phyloP scores from a whole-genome alignment of 2,113 vertebrate genomes.

The Megalops atlanticus region DNA sequence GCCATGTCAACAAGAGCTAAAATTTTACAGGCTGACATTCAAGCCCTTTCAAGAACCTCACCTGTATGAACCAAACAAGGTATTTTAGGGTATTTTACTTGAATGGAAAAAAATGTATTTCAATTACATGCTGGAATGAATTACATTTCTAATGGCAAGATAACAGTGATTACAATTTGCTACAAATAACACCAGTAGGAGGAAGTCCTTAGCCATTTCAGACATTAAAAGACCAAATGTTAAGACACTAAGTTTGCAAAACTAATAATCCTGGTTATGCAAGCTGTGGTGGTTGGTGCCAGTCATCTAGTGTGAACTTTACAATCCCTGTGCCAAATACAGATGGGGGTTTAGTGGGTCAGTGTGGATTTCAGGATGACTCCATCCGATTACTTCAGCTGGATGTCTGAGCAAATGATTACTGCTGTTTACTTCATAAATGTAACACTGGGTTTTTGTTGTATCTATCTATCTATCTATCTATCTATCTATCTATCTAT shows the following conservation, averaged over 20 bases:
- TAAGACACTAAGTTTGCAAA: neutral
- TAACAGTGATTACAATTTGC: neutral
- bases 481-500: neutral
- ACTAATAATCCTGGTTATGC: conserved; percentile 43
- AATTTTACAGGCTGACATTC: no score
- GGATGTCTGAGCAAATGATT: neutral
- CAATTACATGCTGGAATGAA: neutral
- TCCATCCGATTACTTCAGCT: neutral
- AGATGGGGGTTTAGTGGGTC: neutral
- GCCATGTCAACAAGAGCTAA: no score
- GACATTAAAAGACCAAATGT: conserved; percentile 8
- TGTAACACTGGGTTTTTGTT: neutral
- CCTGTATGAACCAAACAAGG: no score
- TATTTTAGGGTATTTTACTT: no score
- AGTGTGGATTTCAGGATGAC: neutral
- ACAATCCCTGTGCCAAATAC: neutral
- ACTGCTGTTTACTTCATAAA: neutral
- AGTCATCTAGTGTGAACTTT: neutral
- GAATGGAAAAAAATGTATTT: no score
- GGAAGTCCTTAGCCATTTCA: neutral
- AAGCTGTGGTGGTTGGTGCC: conserved; percentile 16
- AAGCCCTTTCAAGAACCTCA: no score
- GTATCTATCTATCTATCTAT: neutral
- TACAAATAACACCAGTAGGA: neutral
- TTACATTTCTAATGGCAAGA: neutral